phyloP scores from a whole-genome alignment of 2,888 invertebrate species.

The Crematogaster levior region DNA sequence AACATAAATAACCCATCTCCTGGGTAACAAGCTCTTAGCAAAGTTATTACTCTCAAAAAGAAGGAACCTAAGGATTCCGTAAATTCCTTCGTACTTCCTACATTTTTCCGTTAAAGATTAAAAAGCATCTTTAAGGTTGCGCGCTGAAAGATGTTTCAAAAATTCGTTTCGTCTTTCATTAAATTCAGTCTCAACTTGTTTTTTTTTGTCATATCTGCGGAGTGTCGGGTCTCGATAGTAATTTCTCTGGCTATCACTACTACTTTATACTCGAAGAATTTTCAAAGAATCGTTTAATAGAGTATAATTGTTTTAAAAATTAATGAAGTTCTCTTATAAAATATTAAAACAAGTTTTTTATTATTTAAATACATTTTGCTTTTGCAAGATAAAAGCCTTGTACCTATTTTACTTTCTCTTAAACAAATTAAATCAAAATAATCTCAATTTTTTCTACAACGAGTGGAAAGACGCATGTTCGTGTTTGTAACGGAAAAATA shows the following conservation, averaged over 20 bases:
- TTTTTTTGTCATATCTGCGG: neutral
- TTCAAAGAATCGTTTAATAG: neutral
- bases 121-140: constrained; percentile 60
- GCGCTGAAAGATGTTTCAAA: constrained; percentile 42
- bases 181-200: constrained; percentile 59
- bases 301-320: neutral
- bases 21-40: neutral
- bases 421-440: neutral
- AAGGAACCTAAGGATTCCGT: neutral
- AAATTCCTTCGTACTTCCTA: constrained; percentile 46
- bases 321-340: neutral
- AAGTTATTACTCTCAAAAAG: neutral
- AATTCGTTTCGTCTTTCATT: constrained; percentile 48
- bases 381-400: neutral
- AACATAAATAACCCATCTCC: constrained; percentile 15
- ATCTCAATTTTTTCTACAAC: neutral
- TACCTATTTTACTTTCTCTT: neutral
- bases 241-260: neutral
- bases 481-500: neutral
- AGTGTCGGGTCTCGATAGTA: neutral
- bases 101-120: constrained; percentile 63
- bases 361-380: neutral
- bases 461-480: neutral
- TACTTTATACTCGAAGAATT: neutral
- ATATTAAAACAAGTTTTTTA: neutral